Conservation (phyloP, 2,113 vertebrate species). For the Cisticola juncidis region DNA sequence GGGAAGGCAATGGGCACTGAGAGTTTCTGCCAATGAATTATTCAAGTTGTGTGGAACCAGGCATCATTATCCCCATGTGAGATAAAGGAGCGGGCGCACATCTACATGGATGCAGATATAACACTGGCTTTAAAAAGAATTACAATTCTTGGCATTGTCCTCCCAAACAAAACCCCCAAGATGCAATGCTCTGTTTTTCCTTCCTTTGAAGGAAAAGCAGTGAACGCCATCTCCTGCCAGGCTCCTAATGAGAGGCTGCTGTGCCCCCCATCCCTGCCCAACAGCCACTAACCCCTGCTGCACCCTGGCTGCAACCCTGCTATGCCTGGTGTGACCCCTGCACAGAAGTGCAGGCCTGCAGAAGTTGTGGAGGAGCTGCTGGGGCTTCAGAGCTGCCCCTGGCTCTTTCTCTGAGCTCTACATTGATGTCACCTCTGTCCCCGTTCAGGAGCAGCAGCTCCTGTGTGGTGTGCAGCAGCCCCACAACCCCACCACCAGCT, state of each 20-base stretch:
- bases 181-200: background rate
- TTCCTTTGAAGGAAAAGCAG: background rate
- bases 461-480: background rate
- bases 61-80: background rate
- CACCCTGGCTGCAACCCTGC: rapidly evolving
- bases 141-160: background rate
- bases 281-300: background rate
- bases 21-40: constrained; percentile 13
- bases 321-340: rapidly evolving
- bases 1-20: background rate
- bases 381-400: background rate
- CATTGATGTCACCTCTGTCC: background rate
- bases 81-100: background rate
- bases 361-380: background rate
- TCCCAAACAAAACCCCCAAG: background rate
- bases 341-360: background rate
- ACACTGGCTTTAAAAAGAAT: background rate
- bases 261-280: background rate
- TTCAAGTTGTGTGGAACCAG: constrained; percentile 17
- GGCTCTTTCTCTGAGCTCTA: background rate
- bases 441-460: background rate
- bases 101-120: background rate
- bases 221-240: background rate
- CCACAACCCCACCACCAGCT: rapidly evolving
- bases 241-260: rapidly evolving